phyloP scores from a whole-genome alignment of 2,888 invertebrate genomes.

The Eristalis arbustorum region DNA sequence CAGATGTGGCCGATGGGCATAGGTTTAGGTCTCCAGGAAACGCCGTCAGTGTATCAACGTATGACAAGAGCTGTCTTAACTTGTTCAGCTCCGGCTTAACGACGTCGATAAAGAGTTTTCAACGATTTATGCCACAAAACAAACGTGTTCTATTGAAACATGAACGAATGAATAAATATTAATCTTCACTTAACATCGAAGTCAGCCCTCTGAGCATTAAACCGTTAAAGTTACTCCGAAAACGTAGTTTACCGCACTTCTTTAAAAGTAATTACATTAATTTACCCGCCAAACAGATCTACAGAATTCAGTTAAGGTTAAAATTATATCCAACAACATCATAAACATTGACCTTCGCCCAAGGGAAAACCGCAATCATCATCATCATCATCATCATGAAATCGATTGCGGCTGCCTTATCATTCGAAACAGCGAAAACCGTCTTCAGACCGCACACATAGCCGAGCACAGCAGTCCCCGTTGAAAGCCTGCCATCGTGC shows the following conservation, averaged over 20 bases:
- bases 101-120: too few species aligned
- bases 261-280: background rate
- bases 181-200: too few species aligned
- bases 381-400: slow-evolving; percentile 10
- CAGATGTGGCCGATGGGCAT: too few species aligned
- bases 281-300: background rate
- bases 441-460: background rate
- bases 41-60: too few species aligned
- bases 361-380: background rate
- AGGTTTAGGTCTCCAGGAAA: too few species aligned
- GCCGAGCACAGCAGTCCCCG: background rate
- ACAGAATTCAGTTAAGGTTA: background rate
- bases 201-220: too few species aligned
- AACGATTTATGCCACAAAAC: too few species aligned
- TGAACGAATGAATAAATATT: too few species aligned
- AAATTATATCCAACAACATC: background rate
- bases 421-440: background rate
- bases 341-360: slow-evolving; percentile 1
- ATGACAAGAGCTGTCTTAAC: too few species aligned
- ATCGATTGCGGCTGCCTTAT: background rate
- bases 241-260: background rate
- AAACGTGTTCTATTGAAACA: too few species aligned
- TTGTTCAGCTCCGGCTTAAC: too few species aligned
- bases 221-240: too few species aligned
- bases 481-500: background rate